Evolutionary conservation across 2,888 invertebrate species (phyloP), one percentile per base, ranked within the genome.

Genomic region (Dynastes grantii): DNA sequence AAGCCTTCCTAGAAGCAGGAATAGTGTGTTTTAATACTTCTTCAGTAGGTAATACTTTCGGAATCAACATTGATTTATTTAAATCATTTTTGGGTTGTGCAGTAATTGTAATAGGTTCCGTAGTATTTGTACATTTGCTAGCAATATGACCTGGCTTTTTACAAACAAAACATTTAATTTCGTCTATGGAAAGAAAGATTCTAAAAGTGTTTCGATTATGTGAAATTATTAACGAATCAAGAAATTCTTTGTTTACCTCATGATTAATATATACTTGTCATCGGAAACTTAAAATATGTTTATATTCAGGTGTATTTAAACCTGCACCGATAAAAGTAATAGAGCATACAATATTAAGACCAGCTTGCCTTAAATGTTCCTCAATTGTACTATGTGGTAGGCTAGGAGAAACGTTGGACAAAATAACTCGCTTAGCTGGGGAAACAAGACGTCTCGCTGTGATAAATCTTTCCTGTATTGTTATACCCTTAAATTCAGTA

Each of bases 251-350:
- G 61, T 37, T 55, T 53, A 22, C 6, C 1, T 53, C 29, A 4
- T 8, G n/a, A 27, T 16, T 61, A 5, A 40, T 29, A 22, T 61
- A 75, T 22, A 75, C 75, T 16, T 75, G 75, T 63, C 63, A 11
- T 16, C 64, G 76, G 32, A 64, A 64, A 27, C 63, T 76, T 27
- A 64, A 27, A 49, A 49, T 76, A 49, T 76, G 76, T 27, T 64
- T 45, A 49, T 76, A 53, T 68, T 68, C 68, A 22, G 13, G 51
- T 13, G 16, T 22, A 68, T 53, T 22, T 65, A 65, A 11, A 27
- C 5, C 65, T 27, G 65, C 37, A 29, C 65, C 32, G 2, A 65
- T 65, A 65, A 65, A 32, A 32, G 37, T 65, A 53, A 53, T 40
- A 11, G 67, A n/a, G 8, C n/a, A 67, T 2, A 67, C 45, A n/a